phyloP scores from a whole-genome alignment of 2,888 invertebrate genomes.

The Erebia palarica region DNA sequence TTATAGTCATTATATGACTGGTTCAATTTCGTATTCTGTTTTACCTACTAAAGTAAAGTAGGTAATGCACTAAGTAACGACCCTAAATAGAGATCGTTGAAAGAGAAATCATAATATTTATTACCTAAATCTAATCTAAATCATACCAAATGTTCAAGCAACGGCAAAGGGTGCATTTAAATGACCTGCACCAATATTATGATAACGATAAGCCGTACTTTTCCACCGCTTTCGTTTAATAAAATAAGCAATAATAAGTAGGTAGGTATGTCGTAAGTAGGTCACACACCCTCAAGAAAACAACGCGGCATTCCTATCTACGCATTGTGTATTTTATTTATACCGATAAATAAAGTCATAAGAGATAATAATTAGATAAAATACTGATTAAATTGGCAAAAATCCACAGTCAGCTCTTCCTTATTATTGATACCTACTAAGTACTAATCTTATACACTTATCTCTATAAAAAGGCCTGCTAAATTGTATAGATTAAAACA shows the following conservation, averaged over 20 bases:
- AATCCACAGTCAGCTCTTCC: neutral
- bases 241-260: neutral
- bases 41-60: no score
- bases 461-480: neutral
- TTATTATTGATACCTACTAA: neutral
- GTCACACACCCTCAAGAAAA: constrained; percentile 13
- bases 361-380: constrained; percentile 11
- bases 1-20: no score
- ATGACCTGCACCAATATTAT: neutral
- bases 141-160: neutral
- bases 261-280: neutral
- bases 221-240: neutral
- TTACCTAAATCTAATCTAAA: neutral
- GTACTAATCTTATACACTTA: no score
- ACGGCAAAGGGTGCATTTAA: constrained; percentile 1
- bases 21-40: no score
- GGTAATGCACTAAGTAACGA: no score
- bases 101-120: no score
- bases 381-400: constrained; percentile 15
- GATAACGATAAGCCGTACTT: neutral
- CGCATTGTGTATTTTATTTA: constrained; percentile 1
- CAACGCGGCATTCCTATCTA: neutral
- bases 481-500: neutral
- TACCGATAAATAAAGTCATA: neutral
- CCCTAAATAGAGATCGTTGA: no score